A percentile compares a stretch with the other conserved stretches of the same genome.
Conservation (phyloP, 2,113 vertebrate genomes). For the Dendropsophus ebraccatus region DNA sequence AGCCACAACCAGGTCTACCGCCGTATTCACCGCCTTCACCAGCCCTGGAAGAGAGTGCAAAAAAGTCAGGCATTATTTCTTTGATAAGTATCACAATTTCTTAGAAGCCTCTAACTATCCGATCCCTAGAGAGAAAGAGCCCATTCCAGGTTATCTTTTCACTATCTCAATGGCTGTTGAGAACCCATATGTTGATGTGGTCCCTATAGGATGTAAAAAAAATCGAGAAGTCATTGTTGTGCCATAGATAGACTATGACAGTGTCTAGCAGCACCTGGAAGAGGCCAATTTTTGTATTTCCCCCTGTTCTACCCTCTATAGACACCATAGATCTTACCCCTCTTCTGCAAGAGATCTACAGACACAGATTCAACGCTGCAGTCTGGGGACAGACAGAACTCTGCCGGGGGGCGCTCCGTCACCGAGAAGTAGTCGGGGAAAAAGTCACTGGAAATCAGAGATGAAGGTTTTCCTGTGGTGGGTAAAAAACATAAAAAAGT, state of each 20-base stretch:
- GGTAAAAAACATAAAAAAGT: constrained; percentile 56
- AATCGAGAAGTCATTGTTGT: too few species aligned
- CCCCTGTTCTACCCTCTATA: neutral
- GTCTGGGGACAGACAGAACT: constrained; percentile 96
- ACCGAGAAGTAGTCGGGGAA: constrained; percentile 94
- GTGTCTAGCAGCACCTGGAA: neutral
- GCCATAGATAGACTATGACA: neutral
- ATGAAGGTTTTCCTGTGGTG: constrained; percentile 71
- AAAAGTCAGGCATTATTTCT: neutral
- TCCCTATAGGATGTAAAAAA: too few species aligned
- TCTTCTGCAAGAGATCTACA: constrained; percentile 90
- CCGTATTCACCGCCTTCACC: constrained; percentile 93
- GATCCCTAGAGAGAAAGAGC: too few species aligned
- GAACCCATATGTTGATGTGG: too few species aligned
- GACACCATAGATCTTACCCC: constrained; percentile 72
- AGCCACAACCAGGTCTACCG: constrained; percentile 94
- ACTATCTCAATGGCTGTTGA: too few species aligned
- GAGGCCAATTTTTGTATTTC: neutral
- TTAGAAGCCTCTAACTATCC: too few species aligned
- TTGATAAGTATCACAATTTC: neutral
- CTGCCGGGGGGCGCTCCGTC: constrained; percentile 90
- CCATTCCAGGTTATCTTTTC: too few species aligned
- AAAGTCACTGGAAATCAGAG: constrained; percentile 85
- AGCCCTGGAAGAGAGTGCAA: constrained; percentile 72
- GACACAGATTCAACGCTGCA: constrained; percentile 82